A percentile compares a stretch with the other conserved stretches of the same genome.
phyloP scores from a whole-genome alignment of 1,140 invertebrate species.

The Acyrthosiphon pisum region DNA sequence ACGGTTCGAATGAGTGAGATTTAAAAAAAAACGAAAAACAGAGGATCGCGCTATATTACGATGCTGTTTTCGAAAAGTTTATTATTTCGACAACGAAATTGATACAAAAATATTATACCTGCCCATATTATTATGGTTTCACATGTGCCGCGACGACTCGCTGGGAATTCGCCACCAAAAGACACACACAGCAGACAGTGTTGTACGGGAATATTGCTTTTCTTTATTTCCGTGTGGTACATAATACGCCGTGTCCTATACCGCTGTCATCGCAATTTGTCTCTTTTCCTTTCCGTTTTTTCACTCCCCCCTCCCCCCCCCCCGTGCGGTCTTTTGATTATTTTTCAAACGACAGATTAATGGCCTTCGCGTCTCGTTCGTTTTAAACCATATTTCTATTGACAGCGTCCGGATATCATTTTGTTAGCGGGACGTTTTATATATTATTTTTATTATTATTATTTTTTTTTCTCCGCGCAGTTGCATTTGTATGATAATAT shows the following conservation, averaged over 20 bases:
- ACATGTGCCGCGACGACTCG: not conserved
- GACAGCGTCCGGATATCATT: not conserved
- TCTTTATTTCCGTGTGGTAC: not conserved
- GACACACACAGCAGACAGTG: not conserved
- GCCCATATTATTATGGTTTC: not conserved
- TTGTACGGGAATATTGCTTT: not conserved
- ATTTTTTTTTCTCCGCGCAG: not conserved
- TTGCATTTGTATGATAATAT: not conserved
- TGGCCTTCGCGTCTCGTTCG: not conserved
- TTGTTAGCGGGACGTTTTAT: not conserved
- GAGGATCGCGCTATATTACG: too few species aligned
- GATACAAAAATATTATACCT: not conserved
- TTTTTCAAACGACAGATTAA: constrained; percentile 47
- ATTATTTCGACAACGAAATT: not conserved
- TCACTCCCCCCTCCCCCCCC: too few species aligned
- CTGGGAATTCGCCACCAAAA: not conserved
- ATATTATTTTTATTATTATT: not conserved
- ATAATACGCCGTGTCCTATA: not conserved
- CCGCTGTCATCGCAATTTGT: constrained; percentile 25
- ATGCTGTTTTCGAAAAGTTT: not conserved
- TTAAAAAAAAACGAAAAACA: too few species aligned
- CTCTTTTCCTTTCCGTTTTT: not conserved
- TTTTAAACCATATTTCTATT: constrained; percentile 2
- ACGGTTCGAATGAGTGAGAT: too few species aligned
- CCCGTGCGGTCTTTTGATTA: constrained; percentile 7